Conservation (phyloP, 2,888 invertebrate genomes). For the Drosophila histrio region DNA sequence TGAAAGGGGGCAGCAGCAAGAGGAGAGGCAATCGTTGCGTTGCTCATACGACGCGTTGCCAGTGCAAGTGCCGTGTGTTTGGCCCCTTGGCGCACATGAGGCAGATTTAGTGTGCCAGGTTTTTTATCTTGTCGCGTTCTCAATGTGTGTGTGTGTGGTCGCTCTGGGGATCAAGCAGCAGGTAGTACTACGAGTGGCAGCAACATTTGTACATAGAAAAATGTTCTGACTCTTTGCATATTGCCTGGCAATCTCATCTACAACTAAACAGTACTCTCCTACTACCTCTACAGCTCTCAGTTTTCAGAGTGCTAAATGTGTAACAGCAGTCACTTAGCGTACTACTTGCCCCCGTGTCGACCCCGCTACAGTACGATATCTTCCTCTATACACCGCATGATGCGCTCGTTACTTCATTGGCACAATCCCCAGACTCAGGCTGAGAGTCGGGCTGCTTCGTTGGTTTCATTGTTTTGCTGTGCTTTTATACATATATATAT, state of each 20-base stretch:
- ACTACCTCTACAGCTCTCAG: constrained; percentile 25
- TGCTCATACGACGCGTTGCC: constrained; percentile 63
- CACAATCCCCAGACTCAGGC: constrained; percentile 62
- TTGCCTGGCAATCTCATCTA: constrained; percentile 63
- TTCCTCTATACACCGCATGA: constrained; percentile 17
- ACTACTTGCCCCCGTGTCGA: constrained; percentile 11
- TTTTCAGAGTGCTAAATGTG: constrained; percentile 46
- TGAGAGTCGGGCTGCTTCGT: constrained; percentile 24
- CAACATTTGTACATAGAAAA: constrained; percentile 69
- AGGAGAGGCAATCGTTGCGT: constrained; percentile 9
- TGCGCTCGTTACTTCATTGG: constrained; percentile 76
- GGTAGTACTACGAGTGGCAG: constrained; percentile 51
- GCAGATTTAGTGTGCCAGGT: constrained; percentile 68
- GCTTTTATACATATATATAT: constrained; percentile 31
- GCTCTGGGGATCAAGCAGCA: constrained; percentile 65
- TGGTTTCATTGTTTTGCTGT: constrained; percentile 74
- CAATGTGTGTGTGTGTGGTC: constrained; percentile 8
- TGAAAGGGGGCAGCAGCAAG: neutral
- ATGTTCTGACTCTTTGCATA: constrained; percentile 42
- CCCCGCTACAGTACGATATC: no score
- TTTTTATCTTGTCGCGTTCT: constrained; percentile 69
- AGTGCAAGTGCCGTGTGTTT: constrained; percentile 21
- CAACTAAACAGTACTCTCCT: constrained; percentile 21
- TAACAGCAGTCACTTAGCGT: constrained; percentile 72
- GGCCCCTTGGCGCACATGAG: constrained; percentile 68